phyloP scores from a whole-genome alignment of 1,140 invertebrate genomes.

The Cyrtorhinus lividipennis region DNA sequence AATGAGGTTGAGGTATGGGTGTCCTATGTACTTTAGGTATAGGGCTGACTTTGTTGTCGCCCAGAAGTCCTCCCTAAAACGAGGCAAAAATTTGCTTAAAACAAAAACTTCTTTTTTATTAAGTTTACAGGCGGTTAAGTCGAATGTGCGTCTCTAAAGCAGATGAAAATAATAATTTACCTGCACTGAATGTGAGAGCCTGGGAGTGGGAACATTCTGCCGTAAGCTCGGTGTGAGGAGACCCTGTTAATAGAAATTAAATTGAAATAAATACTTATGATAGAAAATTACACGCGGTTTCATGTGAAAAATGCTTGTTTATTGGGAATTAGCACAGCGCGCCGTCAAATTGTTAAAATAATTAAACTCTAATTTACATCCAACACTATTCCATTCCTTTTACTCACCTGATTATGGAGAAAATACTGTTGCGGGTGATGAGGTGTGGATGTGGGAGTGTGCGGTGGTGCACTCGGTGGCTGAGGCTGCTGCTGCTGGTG shows the following conservation, averaged over 20 bases:
- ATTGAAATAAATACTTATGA: slow-evolving; percentile 15
- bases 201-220: slow-evolving; percentile 31
- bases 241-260: slow-evolving; percentile 28
- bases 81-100: not conserved
- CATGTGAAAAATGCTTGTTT: no score
- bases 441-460: slow-evolving; percentile 35
- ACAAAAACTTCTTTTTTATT: not conserved
- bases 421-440: slow-evolving; percentile 54
- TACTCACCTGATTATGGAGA: slow-evolving; percentile 58
- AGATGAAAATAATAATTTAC: no score
- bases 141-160: no score
- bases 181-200: slow-evolving; percentile 35
- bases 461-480: not conserved
- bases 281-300: no score
- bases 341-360: no score
- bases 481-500: slow-evolving; percentile 29
- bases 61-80: slow-evolving; percentile 3
- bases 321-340: no score
- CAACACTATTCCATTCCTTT: no score
- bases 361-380: no score
- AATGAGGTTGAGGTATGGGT: slow-evolving; percentile 35
- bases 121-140: no score
- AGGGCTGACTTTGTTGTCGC: slow-evolving; percentile 24
- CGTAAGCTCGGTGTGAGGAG: slow-evolving; percentile 32
- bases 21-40: slow-evolving; percentile 32